phyloP scores from a whole-genome alignment of 1,140 invertebrate genomes.

The Teleopsis dalmanni region DNA sequence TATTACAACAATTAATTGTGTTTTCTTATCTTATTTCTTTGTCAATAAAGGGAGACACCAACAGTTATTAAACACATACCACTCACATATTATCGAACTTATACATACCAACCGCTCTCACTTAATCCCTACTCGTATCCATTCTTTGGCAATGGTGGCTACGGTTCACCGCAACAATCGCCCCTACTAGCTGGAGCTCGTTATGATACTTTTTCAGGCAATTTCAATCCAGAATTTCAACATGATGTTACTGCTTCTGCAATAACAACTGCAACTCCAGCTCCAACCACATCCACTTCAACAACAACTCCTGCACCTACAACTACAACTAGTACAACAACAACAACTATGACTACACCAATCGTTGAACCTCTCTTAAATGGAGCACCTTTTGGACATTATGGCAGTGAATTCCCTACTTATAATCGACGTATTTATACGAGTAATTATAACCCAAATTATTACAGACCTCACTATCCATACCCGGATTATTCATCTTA shows the following conservation, averaged over 20 bases:
- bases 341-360: slow-evolving; percentile 5
- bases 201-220: slow-evolving; percentile 12
- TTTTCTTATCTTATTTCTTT: neutral
- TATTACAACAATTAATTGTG: neutral
- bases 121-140: slow-evolving; percentile 25
- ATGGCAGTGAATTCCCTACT: slow-evolving; percentile 23
- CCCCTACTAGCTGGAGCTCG: slow-evolving; percentile 21
- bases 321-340: slow-evolving; percentile 14
- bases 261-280: slow-evolving; percentile 16
- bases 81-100: slow-evolving; percentile 38
- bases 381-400: no score
- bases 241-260: neutral
- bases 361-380: no score
- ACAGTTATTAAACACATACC: slow-evolving; percentile 33
- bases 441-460: slow-evolving; percentile 12
- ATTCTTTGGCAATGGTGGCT: slow-evolving; percentile 23
- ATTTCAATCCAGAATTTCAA: neutral
- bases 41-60: slow-evolving; percentile 20
- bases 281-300: slow-evolving; percentile 18
- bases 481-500: slow-evolving; percentile 40
- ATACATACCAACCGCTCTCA: slow-evolving; percentile 33
- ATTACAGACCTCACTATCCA: slow-evolving; percentile 35
- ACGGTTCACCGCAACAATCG: slow-evolving; percentile 17
- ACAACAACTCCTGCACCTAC: slow-evolving; percentile 18
- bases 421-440: slow-evolving; percentile 30